Conservation (phyloP, 2,113 vertebrate species). For the Polypterus bichir region DNA sequence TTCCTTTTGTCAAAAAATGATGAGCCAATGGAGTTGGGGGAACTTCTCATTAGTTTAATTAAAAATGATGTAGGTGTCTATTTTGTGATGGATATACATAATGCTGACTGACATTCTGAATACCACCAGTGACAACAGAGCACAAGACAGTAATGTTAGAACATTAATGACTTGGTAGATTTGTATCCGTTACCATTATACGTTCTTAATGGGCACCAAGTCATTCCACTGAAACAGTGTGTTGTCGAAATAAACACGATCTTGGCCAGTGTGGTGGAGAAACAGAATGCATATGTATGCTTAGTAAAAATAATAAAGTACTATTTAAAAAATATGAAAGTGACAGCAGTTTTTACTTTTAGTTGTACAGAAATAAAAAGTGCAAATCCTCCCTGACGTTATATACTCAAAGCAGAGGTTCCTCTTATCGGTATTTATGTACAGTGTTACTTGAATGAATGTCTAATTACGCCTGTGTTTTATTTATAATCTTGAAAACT, state of each 20-base stretch:
- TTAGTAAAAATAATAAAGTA: too few relatives aligned
- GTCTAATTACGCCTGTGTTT: too few relatives aligned
- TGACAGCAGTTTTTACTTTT: too few relatives aligned
- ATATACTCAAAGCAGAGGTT: too few relatives aligned
- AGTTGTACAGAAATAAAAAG: too few relatives aligned
- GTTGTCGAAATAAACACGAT: background rate
- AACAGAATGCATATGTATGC: background rate
- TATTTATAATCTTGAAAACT: too few relatives aligned
- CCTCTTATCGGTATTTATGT: too few relatives aligned
- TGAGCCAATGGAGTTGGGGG: constrained; percentile 21
- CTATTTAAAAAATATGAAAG: too few relatives aligned
- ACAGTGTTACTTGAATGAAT: too few relatives aligned
- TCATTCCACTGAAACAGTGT: constrained; percentile 27
- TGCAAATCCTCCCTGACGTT: too few relatives aligned
- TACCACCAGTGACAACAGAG: constrained; percentile 22
- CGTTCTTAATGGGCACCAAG: constrained; percentile 15
- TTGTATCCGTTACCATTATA: constrained; percentile 24
- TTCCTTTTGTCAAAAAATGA: constrained; percentile 21
- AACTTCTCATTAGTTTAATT: constrained; percentile 26
- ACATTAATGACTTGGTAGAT: constrained; percentile 20
- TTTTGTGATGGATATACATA: too few relatives aligned
- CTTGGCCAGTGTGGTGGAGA: constrained; percentile 2
- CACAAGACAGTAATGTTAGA: constrained; percentile 13
- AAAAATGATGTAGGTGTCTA: background rate
- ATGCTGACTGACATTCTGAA: constrained; percentile 8